phyloP scores from a whole-genome alignment of 2,888 invertebrate species.

The Euplexia lucipara region DNA sequence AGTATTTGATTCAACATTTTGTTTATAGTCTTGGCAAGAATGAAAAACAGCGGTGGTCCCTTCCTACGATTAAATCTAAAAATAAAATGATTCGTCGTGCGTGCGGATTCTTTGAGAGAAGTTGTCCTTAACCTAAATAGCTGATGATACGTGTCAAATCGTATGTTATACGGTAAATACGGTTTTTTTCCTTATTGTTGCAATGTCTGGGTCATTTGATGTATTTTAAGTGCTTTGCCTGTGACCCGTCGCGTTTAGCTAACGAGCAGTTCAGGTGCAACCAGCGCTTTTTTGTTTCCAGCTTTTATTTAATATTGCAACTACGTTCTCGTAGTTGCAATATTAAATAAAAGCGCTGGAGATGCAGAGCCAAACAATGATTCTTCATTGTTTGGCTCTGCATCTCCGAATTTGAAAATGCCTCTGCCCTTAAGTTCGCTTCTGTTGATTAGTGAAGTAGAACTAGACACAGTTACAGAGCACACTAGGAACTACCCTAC shows the following conservation, averaged over 20 bases:
- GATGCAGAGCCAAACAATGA: too few species aligned
- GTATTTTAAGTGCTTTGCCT: conserved; percentile 6
- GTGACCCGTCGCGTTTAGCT: not conserved
- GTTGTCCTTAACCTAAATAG: conserved; percentile 55
- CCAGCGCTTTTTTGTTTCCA: too few species aligned
- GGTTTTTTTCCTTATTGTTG: conserved; percentile 49
- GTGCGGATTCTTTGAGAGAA: conserved; percentile 16
- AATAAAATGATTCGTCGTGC: conserved; percentile 31
- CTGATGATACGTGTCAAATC: conserved; percentile 22
- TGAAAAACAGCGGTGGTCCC: conserved; percentile 1
- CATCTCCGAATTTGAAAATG: too few species aligned
- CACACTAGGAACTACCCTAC: too few species aligned
- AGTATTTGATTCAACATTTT: conserved; percentile 19
- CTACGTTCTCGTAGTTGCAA: too few species aligned
- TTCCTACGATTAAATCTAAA: conserved; percentile 36
- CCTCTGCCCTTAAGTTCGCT: too few species aligned
- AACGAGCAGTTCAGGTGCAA: not conserved
- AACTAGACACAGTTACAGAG: too few species aligned
- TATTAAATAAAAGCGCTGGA: too few species aligned
- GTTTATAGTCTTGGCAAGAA: conserved; percentile 35
- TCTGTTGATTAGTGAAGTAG: too few species aligned
- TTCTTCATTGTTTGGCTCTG: too few species aligned
- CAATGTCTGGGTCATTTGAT: conserved; percentile 30
- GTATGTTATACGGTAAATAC: not conserved
- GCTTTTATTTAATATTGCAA: too few species aligned